Evolutionary conservation across 2,113 vertebrate species (phyloP).

Genomic region (Copsychus sechellarum): DNA sequence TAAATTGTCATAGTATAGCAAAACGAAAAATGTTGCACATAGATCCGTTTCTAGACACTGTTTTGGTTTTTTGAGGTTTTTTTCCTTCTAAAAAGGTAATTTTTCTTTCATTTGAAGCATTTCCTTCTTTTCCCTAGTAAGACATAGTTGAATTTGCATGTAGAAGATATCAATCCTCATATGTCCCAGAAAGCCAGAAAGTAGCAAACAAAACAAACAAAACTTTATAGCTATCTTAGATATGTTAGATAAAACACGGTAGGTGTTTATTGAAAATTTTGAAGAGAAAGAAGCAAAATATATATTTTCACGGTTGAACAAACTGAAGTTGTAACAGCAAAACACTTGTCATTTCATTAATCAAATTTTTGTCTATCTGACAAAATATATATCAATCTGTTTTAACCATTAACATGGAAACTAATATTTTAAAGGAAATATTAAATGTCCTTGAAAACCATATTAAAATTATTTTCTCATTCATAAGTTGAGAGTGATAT

Average conservation of each 20-base stretch:
- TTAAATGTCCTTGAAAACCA: not conserved
- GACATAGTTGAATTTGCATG: not conserved
- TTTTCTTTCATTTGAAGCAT: not conserved
- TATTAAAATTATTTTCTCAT: not conserved
- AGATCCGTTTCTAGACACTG: not conserved
- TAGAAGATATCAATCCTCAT: not conserved
- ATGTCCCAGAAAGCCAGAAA: not conserved
- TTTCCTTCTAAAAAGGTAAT: too few relatives aligned
- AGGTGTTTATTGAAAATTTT: conserved; percentile 40
- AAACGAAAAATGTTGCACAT: not conserved
- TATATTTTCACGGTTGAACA: not conserved
- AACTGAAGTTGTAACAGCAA: not conserved
- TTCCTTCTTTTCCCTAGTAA: not conserved
- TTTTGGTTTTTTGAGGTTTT: not conserved
- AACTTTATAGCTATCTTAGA: not conserved
- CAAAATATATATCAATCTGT: not conserved
- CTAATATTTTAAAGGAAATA: not conserved
- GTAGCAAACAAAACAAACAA: not conserved
- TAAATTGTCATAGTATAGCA: not conserved
- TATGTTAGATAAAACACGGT: not conserved
- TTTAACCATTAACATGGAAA: not conserved
- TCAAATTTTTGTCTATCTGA: not conserved
- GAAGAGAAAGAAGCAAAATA: not conserved
- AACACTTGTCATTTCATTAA: not conserved
- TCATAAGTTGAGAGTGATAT: not conserved